A percentile compares a stretch with the other conserved stretches of the same genome.
Conservation (phyloP, 2,797 vertebrate species). For the Vespertilio murinus region DNA sequence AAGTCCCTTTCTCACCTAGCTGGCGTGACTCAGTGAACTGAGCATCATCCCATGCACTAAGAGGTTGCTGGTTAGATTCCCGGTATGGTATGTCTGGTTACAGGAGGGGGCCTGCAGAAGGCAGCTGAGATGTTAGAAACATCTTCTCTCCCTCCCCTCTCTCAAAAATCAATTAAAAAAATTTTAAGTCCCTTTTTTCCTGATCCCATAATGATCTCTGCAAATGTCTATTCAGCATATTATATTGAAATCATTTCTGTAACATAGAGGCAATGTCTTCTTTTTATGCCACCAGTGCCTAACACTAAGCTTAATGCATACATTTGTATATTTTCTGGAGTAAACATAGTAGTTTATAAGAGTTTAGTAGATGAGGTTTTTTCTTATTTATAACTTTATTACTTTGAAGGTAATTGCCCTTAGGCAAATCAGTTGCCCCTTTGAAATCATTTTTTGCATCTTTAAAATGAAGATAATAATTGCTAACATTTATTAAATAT, state of each 20-base stretch:
- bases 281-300: not conserved
- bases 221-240: not conserved
- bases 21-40: too few species aligned
- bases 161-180: too few species aligned
- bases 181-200: not conserved
- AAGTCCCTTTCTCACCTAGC: too few species aligned
- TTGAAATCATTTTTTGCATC: not conserved
- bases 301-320: not conserved
- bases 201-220: not conserved
- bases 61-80: too few species aligned
- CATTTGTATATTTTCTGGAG: not conserved
- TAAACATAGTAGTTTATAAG: not conserved
- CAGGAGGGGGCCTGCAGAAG: too few species aligned
- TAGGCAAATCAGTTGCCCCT: not conserved
- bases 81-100: too few species aligned
- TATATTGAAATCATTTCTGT: not conserved
- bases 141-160: too few species aligned
- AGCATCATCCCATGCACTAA: too few species aligned
- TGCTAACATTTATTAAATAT: not conserved
- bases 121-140: too few species aligned
- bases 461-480: not conserved
- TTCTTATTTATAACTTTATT: not conserved
- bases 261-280: not conserved
- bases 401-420: not conserved
- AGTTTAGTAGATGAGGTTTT: not conserved